A percentile compares a stretch with the other conserved stretches of the same genome.
phyloP scores from a whole-genome alignment of 1,140 invertebrate species.

The Brachystomella parvula region DNA sequence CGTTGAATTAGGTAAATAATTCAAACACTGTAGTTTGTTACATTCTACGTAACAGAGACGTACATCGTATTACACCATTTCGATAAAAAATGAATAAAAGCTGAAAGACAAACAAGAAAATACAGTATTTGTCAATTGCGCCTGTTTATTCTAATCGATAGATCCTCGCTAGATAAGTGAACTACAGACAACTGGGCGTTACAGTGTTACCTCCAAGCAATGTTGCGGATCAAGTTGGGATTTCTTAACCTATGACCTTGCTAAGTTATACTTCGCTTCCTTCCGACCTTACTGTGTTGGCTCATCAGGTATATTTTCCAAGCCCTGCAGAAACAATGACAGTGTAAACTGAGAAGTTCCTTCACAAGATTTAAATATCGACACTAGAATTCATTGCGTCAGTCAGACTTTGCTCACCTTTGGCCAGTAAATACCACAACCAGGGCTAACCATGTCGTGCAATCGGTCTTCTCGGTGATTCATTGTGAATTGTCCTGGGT shows the following conservation, averaged over 20 bases:
- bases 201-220: background rate
- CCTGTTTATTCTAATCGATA: background rate
- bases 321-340: conserved; percentile 27
- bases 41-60: background rate
- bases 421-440: too few species aligned
- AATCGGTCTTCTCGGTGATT: conserved; percentile 12
- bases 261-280: background rate
- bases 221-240: background rate
- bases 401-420: too few species aligned
- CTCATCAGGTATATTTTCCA: conserved; percentile 31
- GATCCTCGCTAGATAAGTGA: background rate
- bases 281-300: background rate
- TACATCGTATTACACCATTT: background rate
- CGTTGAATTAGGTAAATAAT: background rate
- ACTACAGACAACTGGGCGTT: background rate
- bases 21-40: background rate
- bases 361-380: too few species aligned
- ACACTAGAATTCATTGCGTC: too few species aligned
- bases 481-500: background rate
- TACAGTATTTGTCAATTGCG: background rate
- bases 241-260: background rate
- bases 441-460: too few species aligned
- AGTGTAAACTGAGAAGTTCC: too few species aligned
- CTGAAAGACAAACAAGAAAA: background rate
- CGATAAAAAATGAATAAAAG: background rate